Percentiles rank a stretch among this genome's conserved stretches.
These are phyloP conservation scores for Lottia gigantea DNA, from an alignment of 2,888 invertebrate species.

Conservation along the genomic window DNA sequence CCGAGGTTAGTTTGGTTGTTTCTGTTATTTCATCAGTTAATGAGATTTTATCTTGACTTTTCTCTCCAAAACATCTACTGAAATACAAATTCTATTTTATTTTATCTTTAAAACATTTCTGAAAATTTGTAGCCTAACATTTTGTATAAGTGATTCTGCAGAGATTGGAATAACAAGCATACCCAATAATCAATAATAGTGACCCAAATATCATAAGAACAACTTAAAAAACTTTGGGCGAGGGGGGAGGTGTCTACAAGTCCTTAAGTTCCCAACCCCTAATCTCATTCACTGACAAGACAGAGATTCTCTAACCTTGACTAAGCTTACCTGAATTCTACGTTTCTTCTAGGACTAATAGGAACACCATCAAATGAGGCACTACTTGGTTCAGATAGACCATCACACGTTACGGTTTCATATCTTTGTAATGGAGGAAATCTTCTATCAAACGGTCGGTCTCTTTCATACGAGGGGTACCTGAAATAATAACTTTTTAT, in stretches of 20 bases:
- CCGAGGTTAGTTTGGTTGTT: slow-evolving; percentile 43
- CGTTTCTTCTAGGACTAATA: slow-evolving; percentile 44
- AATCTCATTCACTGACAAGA: background rate
- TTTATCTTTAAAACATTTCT: background rate
- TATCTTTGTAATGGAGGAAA: slow-evolving; percentile 46
- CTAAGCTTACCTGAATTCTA: slow-evolving; percentile 39
- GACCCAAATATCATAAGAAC: too few relatives aligned
- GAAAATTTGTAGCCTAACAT: background rate
- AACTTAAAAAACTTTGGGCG: too few relatives aligned
- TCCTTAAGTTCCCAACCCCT: too few relatives aligned
- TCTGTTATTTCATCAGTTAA: slow-evolving; percentile 43
- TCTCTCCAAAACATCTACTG: slow-evolving; percentile 27
- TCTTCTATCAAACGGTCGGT: slow-evolving; percentile 27
- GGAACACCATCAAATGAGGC: slow-evolving; percentile 51
- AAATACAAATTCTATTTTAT: background rate
- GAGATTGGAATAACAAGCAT: too few relatives aligned
- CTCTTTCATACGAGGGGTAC: slow-evolving; percentile 7
- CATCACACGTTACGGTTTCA: slow-evolving; percentile 56
- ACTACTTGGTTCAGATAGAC: slow-evolving; percentile 51
- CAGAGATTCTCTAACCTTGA: background rate
- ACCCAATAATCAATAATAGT: too few relatives aligned
- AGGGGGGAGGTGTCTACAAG: too few relatives aligned
- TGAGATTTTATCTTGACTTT: slow-evolving; percentile 35
- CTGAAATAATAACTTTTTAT: background rate
- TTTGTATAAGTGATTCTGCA: background rate